A percentile compares a stretch with the other conserved stretches of the same genome.
These are phyloP conservation scores for Heteromurus nitidus DNA, from an alignment of 2,888 invertebrate species.

Conservation along the genomic window DNA sequence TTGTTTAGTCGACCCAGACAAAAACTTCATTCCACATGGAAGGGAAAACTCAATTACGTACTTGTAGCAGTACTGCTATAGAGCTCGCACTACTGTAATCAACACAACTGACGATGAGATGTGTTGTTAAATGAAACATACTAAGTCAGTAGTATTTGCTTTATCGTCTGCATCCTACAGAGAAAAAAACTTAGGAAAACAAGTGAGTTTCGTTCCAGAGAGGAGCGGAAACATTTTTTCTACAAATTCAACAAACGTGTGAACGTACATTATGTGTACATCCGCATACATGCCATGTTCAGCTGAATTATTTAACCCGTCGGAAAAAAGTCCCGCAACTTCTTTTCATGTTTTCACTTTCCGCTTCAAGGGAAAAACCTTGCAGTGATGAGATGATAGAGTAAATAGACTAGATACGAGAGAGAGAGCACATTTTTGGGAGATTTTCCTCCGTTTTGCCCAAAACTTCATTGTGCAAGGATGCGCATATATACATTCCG, in stretches of 20 bases:
- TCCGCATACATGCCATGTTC: slow-evolving; percentile 5
- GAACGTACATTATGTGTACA: no score
- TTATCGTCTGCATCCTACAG: no score
- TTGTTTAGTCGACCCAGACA: slow-evolving; percentile 49
- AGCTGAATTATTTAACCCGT: slow-evolving; percentile 12
- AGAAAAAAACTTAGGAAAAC: no score
- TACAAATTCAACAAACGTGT: neutral
- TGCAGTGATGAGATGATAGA: no score
- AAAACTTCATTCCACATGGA: slow-evolving; percentile 32
- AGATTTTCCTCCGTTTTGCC: no score
- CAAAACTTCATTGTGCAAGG: no score
- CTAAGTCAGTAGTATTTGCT: neutral
- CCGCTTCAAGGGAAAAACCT: slow-evolving; percentile 12
- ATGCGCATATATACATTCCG: no score
- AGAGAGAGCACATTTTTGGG: neutral
- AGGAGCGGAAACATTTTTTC: neutral
- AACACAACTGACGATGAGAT: no score
- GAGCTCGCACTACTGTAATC: no score
- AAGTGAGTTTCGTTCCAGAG: no score
- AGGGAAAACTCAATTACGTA: no score
- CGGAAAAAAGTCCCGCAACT: neutral
- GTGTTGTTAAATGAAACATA: neutral
- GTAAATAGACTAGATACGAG: neutral
- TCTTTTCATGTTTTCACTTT: slow-evolving; percentile 8
- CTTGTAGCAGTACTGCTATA: no score